These are phyloP conservation scores for Loriculus beryllinus DNA, from an alignment of 2,797 vertebrate genomes.

Conservation along the genomic window DNA sequence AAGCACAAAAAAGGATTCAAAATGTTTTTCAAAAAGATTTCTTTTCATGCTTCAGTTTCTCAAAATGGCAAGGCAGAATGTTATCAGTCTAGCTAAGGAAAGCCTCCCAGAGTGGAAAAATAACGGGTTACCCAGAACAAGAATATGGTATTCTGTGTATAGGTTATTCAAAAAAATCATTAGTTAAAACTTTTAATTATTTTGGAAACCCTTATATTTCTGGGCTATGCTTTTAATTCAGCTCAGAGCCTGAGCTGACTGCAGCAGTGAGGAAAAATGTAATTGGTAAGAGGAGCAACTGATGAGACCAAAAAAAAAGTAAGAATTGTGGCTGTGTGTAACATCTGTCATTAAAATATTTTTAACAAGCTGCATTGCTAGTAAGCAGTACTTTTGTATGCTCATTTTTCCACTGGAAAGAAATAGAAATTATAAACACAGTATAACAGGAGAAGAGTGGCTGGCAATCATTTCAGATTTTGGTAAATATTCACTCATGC, in stretches of 20 bases:
- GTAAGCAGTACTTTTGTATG: background rate
- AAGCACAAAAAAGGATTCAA: background rate
- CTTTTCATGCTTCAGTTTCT: background rate
- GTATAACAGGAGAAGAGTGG: background rate
- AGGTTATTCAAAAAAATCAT: background rate
- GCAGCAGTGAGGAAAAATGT: background rate
- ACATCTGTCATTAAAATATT: background rate
- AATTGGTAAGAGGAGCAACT: background rate
- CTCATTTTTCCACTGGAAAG: background rate
- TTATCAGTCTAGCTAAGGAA: background rate
- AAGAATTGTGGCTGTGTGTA: background rate
- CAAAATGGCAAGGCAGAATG: background rate
- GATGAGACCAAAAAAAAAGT: background rate
- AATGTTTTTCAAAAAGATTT: background rate
- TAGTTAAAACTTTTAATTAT: constrained; percentile 1
- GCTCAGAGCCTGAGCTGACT: background rate
- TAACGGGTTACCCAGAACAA: background rate
- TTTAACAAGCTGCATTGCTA: background rate
- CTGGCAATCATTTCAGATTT: background rate
- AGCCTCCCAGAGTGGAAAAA: background rate
- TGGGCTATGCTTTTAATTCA: background rate
- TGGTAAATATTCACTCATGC: background rate
- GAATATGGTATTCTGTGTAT: background rate
- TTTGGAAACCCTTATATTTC: background rate
- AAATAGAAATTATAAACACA: background rate